Evolutionary conservation across 2,113 vertebrate species (phyloP).

Genomic region (Gracilinanus agilis): DNA sequence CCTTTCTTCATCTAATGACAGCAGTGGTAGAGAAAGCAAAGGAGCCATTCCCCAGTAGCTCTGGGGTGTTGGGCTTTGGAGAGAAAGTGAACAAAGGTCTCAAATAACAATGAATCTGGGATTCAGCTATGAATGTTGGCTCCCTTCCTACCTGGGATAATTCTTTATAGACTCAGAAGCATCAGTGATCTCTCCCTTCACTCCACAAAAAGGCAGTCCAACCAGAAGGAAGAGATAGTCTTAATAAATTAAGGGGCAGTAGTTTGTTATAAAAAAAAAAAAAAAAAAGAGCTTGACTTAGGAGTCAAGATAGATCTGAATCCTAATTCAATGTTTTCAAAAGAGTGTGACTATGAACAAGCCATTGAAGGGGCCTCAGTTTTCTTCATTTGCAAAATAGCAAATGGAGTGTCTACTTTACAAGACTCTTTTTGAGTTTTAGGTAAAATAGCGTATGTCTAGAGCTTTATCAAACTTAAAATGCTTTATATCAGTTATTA

Average conservation of each 20-base stretch:
- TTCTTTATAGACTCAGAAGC: neutral
- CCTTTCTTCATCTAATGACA: neutral
- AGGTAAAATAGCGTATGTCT: neutral
- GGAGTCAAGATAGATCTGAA: neutral
- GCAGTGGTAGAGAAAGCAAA: constrained; percentile 10
- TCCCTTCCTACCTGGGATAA: neutral
- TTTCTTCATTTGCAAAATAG: neutral
- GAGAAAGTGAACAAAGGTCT: neutral
- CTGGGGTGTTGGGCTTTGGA: neutral
- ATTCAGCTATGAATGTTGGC: neutral
- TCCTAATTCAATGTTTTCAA: neutral
- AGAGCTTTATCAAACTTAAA: neutral
- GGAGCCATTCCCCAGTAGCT: neutral
- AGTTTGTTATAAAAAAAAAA: neutral
- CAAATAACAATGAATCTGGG: neutral
- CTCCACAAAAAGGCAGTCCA: neutral
- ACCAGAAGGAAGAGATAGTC: neutral
- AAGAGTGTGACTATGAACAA: neutral
- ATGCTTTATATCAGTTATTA: neutral
- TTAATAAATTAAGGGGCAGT: neutral
- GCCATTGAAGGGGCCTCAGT: neutral
- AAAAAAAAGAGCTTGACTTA: neutral
- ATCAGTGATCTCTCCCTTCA: neutral
- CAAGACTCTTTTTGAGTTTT: neutral
- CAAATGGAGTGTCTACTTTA: neutral